Evolutionary conservation across 2,888 invertebrate species (phyloP).

Genomic region (Diarsia mendica): DNA sequence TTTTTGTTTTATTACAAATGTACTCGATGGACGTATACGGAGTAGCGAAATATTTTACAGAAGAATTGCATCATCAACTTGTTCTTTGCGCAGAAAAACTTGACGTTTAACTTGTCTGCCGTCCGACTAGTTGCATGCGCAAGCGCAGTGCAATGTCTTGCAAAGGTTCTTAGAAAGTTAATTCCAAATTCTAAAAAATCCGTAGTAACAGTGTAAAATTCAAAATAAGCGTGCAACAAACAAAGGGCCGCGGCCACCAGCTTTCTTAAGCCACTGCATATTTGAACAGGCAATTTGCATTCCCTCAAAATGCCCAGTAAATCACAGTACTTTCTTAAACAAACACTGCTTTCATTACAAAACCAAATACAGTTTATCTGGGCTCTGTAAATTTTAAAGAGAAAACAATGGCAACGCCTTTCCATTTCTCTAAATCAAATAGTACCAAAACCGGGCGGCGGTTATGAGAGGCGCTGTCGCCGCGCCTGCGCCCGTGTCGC

Average conservation of each 20-base stretch:
- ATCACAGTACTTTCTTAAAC: slow-evolving; percentile 74
- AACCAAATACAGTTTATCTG: slow-evolving; percentile 82
- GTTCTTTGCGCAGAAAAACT: slow-evolving; percentile 48
- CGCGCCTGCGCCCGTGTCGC: slow-evolving; percentile 64
- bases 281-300: slow-evolving; percentile 67
- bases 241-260: slow-evolving; percentile 55
- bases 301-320: slow-evolving; percentile 68
- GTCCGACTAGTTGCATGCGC: slow-evolving; percentile 33
- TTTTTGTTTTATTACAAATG: slow-evolving; percentile 50
- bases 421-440: slow-evolving; percentile 84
- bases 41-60: slow-evolving; percentile 54
- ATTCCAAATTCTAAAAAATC: slow-evolving; percentile 48
- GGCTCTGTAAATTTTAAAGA: slow-evolving; percentile 80
- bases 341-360: slow-evolving; percentile 79
- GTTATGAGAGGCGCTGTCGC: slow-evolving; percentile 75
- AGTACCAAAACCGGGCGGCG: slow-evolving; percentile 68
- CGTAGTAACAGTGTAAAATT: slow-evolving; percentile 58
- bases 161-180: slow-evolving; percentile 42
- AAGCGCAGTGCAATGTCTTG: slow-evolving; percentile 2
- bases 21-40: slow-evolving; percentile 34
- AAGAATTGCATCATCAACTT: slow-evolving; percentile 56
- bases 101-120: slow-evolving; percentile 12
- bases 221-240: slow-evolving; percentile 44
- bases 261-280: slow-evolving; percentile 64
- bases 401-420: slow-evolving; percentile 84